phyloP scores from a whole-genome alignment of 1,140 invertebrate species.

The Sitophilus oryzae region DNA sequence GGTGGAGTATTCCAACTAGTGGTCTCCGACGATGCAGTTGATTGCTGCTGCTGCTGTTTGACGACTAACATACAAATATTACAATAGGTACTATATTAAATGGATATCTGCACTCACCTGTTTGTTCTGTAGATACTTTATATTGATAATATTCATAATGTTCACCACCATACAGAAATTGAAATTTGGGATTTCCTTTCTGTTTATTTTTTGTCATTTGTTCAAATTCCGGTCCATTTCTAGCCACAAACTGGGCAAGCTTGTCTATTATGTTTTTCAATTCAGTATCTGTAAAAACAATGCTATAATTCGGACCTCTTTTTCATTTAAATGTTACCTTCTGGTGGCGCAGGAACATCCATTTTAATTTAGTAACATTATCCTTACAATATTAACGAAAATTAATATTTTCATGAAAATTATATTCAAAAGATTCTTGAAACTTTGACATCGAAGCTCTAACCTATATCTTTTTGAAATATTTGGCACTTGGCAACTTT shows the following conservation, averaged over 20 bases:
- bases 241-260: slow-evolving; percentile 94
- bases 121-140: slow-evolving; percentile 86
- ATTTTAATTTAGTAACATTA: no score
- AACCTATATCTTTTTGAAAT: no score
- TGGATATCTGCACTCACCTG: slow-evolving; percentile 54
- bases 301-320: no score
- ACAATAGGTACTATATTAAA: slow-evolving; percentile 5
- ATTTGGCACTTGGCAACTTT: no score
- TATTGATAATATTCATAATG: slow-evolving; percentile 95
- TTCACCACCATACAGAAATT: slow-evolving; percentile 94
- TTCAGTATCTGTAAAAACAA: slow-evolving; percentile 80
- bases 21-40: slow-evolving; percentile 21
- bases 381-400: no score
- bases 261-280: slow-evolving; percentile 96
- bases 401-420: no score
- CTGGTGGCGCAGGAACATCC: no score
- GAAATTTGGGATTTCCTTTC: slow-evolving; percentile 94
- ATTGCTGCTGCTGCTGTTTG: slow-evolving; percentile 31
- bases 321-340: no score
- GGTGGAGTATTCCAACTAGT: slow-evolving; percentile 35
- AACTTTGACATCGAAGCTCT: no score
- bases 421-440: no score
- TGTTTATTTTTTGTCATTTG: slow-evolving; percentile 97
- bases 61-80: slow-evolving; percentile 33
- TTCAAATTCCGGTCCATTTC: slow-evolving; percentile 98